A percentile compares a stretch with the other conserved stretches of the same genome.
phyloP scores from a whole-genome alignment of 23 tunicate species.

The Halocynthia roretzi region DNA sequence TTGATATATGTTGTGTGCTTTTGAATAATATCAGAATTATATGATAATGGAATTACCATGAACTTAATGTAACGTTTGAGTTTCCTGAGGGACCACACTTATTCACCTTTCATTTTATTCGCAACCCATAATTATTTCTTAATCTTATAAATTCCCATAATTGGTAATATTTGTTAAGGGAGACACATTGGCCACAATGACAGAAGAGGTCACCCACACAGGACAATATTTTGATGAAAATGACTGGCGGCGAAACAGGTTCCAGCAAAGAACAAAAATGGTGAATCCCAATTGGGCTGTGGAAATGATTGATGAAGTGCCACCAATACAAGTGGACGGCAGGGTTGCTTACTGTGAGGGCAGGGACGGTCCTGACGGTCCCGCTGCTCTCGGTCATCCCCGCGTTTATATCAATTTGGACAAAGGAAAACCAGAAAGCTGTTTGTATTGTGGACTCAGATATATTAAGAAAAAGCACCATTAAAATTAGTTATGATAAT shows the following conservation, averaged over 20 bases:
- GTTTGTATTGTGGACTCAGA: constrained; percentile 79
- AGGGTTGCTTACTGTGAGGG: constrained; percentile 81
- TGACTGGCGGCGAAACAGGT: constrained; percentile 71
- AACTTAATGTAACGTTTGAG: too few species aligned
- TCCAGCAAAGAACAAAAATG: constrained; percentile 45
- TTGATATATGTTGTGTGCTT: too few species aligned
- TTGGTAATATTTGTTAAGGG: constrained; percentile 1
- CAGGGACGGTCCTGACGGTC: constrained; percentile 44
- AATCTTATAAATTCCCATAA: background rate
- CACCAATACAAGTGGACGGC: constrained; percentile 90
- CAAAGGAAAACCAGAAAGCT: constrained; percentile 52
- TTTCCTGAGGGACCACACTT: too few species aligned
- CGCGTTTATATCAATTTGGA: constrained; percentile 88
- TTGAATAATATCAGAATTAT: too few species aligned
- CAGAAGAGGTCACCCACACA: constrained; percentile 82
- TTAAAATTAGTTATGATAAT: background rate
- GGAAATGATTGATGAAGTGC: constrained; percentile 61
- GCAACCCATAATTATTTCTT: too few species aligned
- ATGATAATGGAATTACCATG: too few species aligned
- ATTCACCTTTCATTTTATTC: too few species aligned
- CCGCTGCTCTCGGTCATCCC: constrained; percentile 88
- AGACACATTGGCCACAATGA: constrained; percentile 17
- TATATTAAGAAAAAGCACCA: constrained; percentile 47
- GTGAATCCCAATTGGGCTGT: constrained; percentile 93
- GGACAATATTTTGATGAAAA: constrained; percentile 83